Evolutionary conservation across 2,797 vertebrate species (phyloP).

Genomic region (Pygocentrus nattereri): DNA sequence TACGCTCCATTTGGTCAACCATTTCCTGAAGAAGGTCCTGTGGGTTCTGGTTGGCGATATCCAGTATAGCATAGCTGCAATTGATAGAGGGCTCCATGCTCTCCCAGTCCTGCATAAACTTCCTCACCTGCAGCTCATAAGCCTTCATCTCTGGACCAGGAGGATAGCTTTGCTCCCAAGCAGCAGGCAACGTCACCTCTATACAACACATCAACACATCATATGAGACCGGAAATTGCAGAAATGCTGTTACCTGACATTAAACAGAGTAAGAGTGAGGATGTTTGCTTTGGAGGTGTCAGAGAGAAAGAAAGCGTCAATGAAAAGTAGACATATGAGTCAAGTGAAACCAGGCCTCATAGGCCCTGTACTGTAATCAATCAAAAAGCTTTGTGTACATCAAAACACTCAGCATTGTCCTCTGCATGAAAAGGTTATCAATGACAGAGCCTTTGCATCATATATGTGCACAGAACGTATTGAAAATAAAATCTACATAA

Average conservation of each 20-base stretch:
- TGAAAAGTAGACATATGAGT: neutral
- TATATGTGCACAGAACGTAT: neutral
- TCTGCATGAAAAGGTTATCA: neutral
- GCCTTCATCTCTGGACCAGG: constrained; percentile 83
- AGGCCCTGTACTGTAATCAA: neutral
- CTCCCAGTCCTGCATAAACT: constrained; percentile 79
- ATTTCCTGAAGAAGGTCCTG: constrained; percentile 82
- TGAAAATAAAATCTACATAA: neutral
- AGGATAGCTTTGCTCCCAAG: constrained; percentile 80
- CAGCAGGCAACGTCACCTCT: constrained; percentile 74
- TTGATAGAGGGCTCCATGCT: constrained; percentile 68
- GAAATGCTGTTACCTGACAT: neutral
- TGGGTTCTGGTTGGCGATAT: constrained; percentile 81
- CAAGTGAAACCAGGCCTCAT: neutral
- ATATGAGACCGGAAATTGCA: neutral
- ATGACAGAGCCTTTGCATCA: neutral
- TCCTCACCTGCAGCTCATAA: constrained; percentile 72
- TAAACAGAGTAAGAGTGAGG: no score
- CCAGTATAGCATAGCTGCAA: constrained; percentile 69
- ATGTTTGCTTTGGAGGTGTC: neutral
- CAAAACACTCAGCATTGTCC: neutral
- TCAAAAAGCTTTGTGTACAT: neutral
- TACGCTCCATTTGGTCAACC: constrained; percentile 86
- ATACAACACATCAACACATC: constrained; percentile 21
- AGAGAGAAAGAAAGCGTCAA: neutral